Percentiles rank a stretch among this genome's conserved stretches.
Evolutionary conservation across 2,888 invertebrate genomes (phyloP).

Genomic region (Gastrophysa polygoni): DNA sequence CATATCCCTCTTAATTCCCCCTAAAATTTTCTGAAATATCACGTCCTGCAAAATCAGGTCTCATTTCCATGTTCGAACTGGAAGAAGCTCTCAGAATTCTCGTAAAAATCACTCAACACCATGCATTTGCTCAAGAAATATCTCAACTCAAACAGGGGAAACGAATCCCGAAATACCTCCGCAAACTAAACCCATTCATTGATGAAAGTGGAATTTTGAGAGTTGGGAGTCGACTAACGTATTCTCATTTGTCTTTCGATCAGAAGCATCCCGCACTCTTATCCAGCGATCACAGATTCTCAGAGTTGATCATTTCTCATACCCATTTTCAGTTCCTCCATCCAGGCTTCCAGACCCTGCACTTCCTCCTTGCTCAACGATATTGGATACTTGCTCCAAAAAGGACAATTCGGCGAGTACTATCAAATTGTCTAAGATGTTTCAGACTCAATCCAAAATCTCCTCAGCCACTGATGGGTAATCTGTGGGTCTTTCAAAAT

Average conservation of each 20-base stretch:
- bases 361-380: slow-evolving; percentile 7
- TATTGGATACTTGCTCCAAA: slow-evolving; percentile 14
- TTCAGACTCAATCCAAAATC: slow-evolving; percentile 2
- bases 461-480: background rate
- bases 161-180: slow-evolving; percentile 6
- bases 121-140: background rate
- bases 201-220: slow-evolving; percentile 22
- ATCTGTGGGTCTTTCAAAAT: background rate
- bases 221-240: slow-evolving; percentile 21
- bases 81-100: background rate
- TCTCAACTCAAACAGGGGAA: background rate
- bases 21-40: background rate
- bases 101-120: background rate
- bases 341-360: slow-evolving; percentile 6
- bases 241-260: slow-evolving; percentile 21
- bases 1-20: background rate
- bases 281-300: slow-evolving; percentile 6
- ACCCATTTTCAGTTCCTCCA: slow-evolving; percentile 1
- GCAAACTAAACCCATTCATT: slow-evolving; percentile 24
- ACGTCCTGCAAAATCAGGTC: background rate
- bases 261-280: slow-evolving; percentile 15
- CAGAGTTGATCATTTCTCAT: slow-evolving; percentile 11
- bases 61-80: background rate
- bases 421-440: background rate
- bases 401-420: background rate